Conservation (phyloP, 2,888 invertebrate species). For the Venustoraphidia nigricollis region DNA sequence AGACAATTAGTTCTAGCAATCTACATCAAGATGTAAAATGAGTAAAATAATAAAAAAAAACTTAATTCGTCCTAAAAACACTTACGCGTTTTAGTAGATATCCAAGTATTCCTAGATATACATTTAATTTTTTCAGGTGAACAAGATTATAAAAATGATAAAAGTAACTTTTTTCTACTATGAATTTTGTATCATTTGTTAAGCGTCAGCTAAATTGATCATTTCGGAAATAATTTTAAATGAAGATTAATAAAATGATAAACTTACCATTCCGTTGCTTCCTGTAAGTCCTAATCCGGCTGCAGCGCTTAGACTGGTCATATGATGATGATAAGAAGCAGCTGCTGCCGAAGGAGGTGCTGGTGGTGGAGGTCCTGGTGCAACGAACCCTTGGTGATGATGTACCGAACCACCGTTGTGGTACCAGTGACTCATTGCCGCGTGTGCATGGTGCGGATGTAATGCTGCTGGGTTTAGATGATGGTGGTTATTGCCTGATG, state of each 20-base stretch:
- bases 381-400: constrained; percentile 28
- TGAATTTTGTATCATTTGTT: no score
- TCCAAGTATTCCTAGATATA: no score
- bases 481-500: constrained; percentile 24
- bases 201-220: no score
- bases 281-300: constrained; percentile 38
- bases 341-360: constrained; percentile 27
- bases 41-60: no score
- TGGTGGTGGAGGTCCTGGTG: constrained; percentile 26
- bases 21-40: no score
- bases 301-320: constrained; percentile 34
- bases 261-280: constrained; percentile 47
- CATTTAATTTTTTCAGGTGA: no score
- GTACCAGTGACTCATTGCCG: constrained; percentile 40
- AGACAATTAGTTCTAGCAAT: no score
- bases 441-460: constrained; percentile 39
- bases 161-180: no score
- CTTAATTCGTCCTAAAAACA: no score
- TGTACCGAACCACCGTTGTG: constrained; percentile 27
- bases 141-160: no score
- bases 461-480: constrained; percentile 27
- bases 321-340: constrained; percentile 33
- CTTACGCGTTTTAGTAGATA: no score
- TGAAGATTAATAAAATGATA: not conserved
- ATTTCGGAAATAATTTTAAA: not conserved